Evolutionary conservation across 2,113 vertebrate species (phyloP), one percentile per base, ranked within the genome.

Genomic region (Actinemys pallida): DNA sequence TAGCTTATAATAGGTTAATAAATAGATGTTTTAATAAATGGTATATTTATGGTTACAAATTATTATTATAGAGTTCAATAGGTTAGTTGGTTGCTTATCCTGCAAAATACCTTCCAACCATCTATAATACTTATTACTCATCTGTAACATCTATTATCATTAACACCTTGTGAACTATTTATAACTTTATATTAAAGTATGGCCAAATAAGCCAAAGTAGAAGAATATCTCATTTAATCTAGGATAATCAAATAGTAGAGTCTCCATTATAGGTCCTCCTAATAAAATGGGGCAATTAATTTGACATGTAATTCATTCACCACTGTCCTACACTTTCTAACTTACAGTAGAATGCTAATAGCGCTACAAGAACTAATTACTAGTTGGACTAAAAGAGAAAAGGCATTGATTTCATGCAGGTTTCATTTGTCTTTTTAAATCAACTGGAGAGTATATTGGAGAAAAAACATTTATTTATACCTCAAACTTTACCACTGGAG

Each of bases 401-500:
- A 0, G 7, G 2, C 5, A 19, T 47, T 8, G 42, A n/a, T 35
- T 16, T 81, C 39, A 2, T 1, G 4, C 16, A 16, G 35, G 27
- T 12, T 87, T 79, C 19, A 20, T 79, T 81, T 22, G n/a, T 47
- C 4, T n/a, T 14, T n/a, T 87, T 52, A 39, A 69, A 81, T 78
- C 50, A 39, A 2, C 24, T 5, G 13, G 25, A 4, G 22, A 39
- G 56, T 14, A 39, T 20, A 2, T 45, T 10, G 17, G 19, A 45
- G 45, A 42, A 92, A 91, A 53, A 88, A 72, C n/a, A 13, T 92
- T 79, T 88, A 90, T 79, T 62, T 22, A 52, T 93, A 2, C 52
- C 75, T 83, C 47, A 62, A 35, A 52, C 8, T 53, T 47, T 6
- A 7, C n/a, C 56, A 52, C 24, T 89, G 45, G 8, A 80, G 75